Percentiles rank a stretch among this genome's conserved stretches.
phyloP scores from a whole-genome alignment of 2,113 vertebrate genomes.

The Oxyruncus cristatus region DNA sequence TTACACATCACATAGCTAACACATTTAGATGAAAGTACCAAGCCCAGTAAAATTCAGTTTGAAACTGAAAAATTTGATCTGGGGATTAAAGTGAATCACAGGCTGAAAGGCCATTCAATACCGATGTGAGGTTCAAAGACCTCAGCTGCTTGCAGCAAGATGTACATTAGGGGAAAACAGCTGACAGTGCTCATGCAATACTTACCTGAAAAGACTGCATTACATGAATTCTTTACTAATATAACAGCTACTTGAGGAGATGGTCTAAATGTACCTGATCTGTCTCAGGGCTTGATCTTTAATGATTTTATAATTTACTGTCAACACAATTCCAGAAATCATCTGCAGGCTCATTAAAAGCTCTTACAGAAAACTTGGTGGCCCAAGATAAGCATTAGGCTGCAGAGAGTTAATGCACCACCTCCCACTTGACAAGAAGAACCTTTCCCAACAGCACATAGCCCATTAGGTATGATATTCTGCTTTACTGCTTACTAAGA shows the following conservation, averaged over 20 bases:
- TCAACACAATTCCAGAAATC: neutral
- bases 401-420: neutral
- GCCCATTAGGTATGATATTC: neutral
- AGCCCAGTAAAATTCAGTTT: neutral
- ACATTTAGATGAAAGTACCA: neutral
- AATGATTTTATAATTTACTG: neutral
- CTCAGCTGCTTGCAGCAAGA: neutral
- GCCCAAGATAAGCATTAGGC: neutral
- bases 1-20: neutral
- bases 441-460: neutral
- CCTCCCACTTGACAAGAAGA: neutral
- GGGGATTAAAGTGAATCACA: neutral
- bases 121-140: neutral
- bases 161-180: neutral
- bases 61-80: neutral
- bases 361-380: neutral
- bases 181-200: neutral
- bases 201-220: neutral
- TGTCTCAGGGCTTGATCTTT: neutral
- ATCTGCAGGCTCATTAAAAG: neutral
- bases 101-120: neutral
- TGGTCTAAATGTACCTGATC: neutral
- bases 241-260: neutral
- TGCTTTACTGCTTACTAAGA: neutral
- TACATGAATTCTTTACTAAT: neutral